These are phyloP conservation scores for Acanthococcus lagerstroemiae DNA, from an alignment of 2,888 invertebrate genomes.

Conservation along the genomic window DNA sequence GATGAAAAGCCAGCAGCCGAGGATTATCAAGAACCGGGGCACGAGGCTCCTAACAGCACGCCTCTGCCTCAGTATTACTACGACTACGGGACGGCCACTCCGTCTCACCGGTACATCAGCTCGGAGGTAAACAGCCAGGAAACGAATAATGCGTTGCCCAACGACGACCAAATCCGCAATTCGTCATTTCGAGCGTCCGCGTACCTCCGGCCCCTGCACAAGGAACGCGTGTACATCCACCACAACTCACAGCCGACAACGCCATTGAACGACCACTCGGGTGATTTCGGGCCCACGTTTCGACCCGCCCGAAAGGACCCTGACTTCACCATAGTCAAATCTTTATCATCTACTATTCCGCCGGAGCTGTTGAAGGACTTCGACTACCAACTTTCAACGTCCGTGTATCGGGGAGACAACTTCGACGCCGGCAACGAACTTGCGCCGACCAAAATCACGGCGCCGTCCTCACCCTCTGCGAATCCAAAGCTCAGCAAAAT, in stretches of 20 bases:
- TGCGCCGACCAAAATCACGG: background rate
- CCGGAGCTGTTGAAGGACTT: conserved; percentile 23
- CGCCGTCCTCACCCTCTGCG: background rate
- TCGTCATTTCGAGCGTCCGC: conserved; percentile 10
- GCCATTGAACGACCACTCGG: background rate
- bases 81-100: conserved; percentile 19
- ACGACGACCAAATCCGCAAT: conserved; percentile 7
- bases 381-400: conserved; percentile 14
- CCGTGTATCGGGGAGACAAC: conserved; percentile 1
- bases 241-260: conserved; percentile 20
- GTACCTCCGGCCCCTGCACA: conserved; percentile 16
- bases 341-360: conserved; percentile 23
- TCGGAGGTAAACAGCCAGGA: conserved; percentile 7
- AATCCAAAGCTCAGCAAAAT: background rate
- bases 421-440: background rate
- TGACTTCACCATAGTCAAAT: conserved; percentile 15
- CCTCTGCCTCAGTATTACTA: conserved; percentile 17
- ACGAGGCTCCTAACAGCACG: background rate
- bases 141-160: background rate
- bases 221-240: conserved; percentile 30
- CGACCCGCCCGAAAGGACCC: background rate
- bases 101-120: conserved; percentile 12
- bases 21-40: background rate
- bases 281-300: background rate
- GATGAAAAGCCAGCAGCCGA: background rate